phyloP scores from a whole-genome alignment of 2,113 vertebrate species.

The Sialia sialis region DNA sequence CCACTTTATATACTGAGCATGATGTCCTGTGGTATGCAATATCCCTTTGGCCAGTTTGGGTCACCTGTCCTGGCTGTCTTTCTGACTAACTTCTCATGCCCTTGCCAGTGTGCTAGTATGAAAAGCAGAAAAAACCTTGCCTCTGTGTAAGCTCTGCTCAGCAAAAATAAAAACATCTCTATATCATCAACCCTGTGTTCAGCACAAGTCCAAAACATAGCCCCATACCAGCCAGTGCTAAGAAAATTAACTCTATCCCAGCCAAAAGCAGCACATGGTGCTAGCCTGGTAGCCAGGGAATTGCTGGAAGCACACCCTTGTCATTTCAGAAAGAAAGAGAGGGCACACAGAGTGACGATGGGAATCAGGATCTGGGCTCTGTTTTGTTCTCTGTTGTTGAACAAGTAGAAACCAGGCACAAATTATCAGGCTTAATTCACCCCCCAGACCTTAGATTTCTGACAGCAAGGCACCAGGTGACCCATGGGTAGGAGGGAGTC shows the following conservation, averaged over 20 bases:
- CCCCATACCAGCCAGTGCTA: not conserved
- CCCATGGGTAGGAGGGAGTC: not conserved
- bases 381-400: not conserved
- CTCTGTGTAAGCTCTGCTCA: not conserved
- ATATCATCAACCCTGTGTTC: not conserved
- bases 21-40: not conserved
- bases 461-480: not conserved
- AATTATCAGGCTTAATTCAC: not conserved
- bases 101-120: not conserved
- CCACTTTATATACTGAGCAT: not conserved
- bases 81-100: not conserved
- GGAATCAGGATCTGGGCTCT: not conserved
- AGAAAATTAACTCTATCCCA: not conserved
- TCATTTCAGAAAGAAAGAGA: not conserved
- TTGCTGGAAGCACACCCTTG: accelerated
- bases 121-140: not conserved
- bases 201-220: not conserved
- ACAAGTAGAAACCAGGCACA: not conserved
- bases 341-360: not conserved
- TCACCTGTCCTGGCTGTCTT: not conserved
- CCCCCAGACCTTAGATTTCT: not conserved
- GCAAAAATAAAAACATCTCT: not conserved
- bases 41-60: not conserved
- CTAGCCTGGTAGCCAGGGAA: not conserved
- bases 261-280: not conserved